phyloP scores from a whole-genome alignment of 2,888 invertebrate species.

The Dione vanillae region DNA sequence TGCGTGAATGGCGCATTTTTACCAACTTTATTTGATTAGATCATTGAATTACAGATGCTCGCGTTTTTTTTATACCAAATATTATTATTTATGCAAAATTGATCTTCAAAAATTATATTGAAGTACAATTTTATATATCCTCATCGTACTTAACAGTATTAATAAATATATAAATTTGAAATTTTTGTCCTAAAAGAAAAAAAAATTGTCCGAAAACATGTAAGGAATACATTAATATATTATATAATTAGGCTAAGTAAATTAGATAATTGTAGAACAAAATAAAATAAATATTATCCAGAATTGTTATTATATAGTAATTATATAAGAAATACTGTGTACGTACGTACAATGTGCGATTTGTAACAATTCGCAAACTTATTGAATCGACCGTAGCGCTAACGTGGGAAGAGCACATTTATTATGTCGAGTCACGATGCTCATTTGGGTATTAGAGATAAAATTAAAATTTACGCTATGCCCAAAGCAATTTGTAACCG shows the following conservation, averaged over 20 bases:
- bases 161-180: too few species aligned
- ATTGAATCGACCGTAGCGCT: slow-evolving; percentile 66
- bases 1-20: slow-evolving; percentile 39
- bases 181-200: too few species aligned
- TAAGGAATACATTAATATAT: too few species aligned
- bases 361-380: slow-evolving; percentile 48
- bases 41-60: slow-evolving; percentile 24
- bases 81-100: not conserved
- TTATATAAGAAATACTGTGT: not conserved
- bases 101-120: not conserved
- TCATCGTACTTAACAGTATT: too few species aligned
- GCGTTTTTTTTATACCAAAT: not conserved
- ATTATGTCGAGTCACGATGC: slow-evolving; percentile 83
- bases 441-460: slow-evolving; percentile 84
- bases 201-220: too few species aligned
- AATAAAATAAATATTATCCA: too few species aligned
- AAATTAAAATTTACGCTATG: slow-evolving; percentile 84
- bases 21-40: slow-evolving; percentile 38
- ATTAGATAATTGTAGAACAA: too few species aligned
- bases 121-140: too few species aligned
- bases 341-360: not conserved
- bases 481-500: slow-evolving; percentile 84
- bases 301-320: too few species aligned
- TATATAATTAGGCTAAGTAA: too few species aligned
- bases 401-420: slow-evolving; percentile 82